Evolutionary conservation across 2,888 invertebrate species (phyloP).

Genomic region (Dynastes grantii): DNA sequence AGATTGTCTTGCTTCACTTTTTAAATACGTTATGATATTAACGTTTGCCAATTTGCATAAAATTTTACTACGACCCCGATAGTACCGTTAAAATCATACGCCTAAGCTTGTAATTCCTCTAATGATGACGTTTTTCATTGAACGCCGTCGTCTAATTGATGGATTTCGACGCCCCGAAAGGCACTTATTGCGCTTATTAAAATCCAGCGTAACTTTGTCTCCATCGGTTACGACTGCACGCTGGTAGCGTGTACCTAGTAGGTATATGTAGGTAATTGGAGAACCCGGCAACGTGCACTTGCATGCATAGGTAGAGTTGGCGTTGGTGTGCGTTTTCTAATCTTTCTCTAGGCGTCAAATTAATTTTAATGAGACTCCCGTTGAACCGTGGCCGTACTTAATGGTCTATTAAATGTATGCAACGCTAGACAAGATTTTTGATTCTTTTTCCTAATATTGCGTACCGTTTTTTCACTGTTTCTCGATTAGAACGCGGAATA

Average conservation of each 20-base stretch:
- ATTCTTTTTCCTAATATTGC: slow-evolving; percentile 3
- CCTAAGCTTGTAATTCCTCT: slow-evolving; percentile 7
- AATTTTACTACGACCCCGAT: not conserved
- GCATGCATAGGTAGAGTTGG: not conserved
- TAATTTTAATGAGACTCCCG: slow-evolving; percentile 38
- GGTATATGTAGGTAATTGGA: slow-evolving; percentile 20
- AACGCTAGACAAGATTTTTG: not conserved
- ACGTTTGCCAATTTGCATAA: not conserved
- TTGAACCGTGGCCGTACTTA: slow-evolving; percentile 33
- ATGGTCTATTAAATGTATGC: slow-evolving; percentile 34
- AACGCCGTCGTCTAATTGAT: slow-evolving; percentile 23
- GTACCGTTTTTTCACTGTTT: too few species aligned
- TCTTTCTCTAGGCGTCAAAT: slow-evolving; percentile 39
- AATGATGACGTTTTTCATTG: slow-evolving; percentile 19
- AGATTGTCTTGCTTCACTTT: too few species aligned
- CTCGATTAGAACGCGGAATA: too few species aligned
- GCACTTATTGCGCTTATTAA: slow-evolving; percentile 18
- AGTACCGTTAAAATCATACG: not conserved
- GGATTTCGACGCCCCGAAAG: slow-evolving; percentile 22
- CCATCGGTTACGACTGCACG: not conserved
- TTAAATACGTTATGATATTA: not conserved
- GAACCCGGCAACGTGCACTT: not conserved
- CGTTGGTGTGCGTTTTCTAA: slow-evolving; percentile 17
- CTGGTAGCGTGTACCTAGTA: not conserved
- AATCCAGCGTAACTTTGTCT: slow-evolving; percentile 1